Conservation (phyloP, 2,797 vertebrate species). For the Ispidina lecontei region DNA sequence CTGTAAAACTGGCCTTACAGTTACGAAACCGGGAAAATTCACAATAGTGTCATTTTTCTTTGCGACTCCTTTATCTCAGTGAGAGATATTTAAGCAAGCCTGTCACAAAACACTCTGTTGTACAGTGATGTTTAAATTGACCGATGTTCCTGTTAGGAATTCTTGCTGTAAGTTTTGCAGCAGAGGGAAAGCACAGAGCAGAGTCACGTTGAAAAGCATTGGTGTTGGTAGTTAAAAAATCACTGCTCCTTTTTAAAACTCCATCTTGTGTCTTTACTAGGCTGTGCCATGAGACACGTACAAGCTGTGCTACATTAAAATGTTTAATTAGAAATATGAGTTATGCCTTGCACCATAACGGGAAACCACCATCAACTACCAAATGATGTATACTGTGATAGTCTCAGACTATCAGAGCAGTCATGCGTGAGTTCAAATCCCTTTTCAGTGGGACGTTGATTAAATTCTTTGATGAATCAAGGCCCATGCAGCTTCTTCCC, state of each 20-base stretch:
- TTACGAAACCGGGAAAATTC: constrained; percentile 21
- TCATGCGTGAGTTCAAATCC: constrained; percentile 45
- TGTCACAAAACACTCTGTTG: neutral
- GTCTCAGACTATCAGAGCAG: constrained; percentile 30
- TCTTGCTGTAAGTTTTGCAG: neutral
- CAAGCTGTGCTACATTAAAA: constrained; percentile 26
- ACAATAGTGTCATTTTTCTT: constrained; percentile 6
- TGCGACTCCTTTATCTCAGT: constrained; percentile 9
- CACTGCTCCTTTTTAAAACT: neutral
- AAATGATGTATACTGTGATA: neutral
- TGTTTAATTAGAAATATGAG: constrained; percentile 42
- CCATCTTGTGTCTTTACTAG: neutral
- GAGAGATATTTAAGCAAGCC: constrained; percentile 21
- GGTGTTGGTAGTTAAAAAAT: neutral
- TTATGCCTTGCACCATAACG: constrained; percentile 23
- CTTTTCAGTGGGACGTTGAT: constrained; percentile 49
- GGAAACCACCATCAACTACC: neutral
- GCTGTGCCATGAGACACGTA: neutral
- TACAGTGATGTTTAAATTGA: neutral
- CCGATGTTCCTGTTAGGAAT: constrained; percentile 5
- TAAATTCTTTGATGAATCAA: constrained; percentile 48
- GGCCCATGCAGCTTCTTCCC: constrained; percentile 20
- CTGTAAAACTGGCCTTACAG: neutral
- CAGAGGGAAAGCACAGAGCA: neutral
- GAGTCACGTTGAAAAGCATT: neutral